Percentiles rank a stretch among this genome's conserved stretches.
phyloP scores from a whole-genome alignment of 1,140 invertebrate species.

The Drosophila pallidifrons region DNA sequence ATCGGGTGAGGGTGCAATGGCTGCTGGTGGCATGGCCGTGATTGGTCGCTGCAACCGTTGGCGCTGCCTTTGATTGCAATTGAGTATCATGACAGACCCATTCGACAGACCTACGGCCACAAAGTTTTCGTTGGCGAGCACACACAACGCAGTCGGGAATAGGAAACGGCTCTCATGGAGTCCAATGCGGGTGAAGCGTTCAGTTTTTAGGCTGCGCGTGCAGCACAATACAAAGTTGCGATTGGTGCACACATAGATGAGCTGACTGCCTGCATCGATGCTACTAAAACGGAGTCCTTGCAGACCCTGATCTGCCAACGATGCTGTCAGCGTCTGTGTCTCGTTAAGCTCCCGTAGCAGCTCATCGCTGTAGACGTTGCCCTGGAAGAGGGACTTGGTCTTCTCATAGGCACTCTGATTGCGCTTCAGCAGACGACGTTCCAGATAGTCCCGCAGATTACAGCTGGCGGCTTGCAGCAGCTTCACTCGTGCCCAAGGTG shows the following conservation, averaged over 20 bases:
- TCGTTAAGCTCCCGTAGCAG: conserved; percentile 74
- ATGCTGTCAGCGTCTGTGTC: conserved; percentile 47
- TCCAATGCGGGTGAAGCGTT: conserved; percentile 65
- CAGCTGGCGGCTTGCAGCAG: conserved; percentile 75
- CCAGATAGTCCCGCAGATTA: conserved; percentile 69
- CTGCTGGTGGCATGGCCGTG: conserved; percentile 33
- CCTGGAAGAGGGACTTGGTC: conserved; percentile 78
- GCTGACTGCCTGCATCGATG: conserved; percentile 71
- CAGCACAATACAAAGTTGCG: conserved; percentile 79
- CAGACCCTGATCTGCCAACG: conserved; percentile 42
- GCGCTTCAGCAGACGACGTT: conserved; percentile 49
- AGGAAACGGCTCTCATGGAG: conserved; percentile 76
- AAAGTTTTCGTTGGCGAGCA: conserved; percentile 73
- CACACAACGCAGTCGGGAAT: conserved; percentile 71
- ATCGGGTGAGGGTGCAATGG: conserved; percentile 27
- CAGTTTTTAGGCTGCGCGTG: conserved; percentile 72
- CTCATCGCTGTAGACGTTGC: conserved; percentile 79
- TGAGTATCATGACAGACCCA: conserved; percentile 80
- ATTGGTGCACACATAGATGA: conserved; percentile 80
- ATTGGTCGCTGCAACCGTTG: conserved; percentile 30
- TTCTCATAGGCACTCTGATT: conserved; percentile 68
- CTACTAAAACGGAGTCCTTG: conserved; percentile 74
- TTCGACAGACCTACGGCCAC: conserved; percentile 82
- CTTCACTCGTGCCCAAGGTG: conserved; percentile 79
- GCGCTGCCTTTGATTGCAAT: conserved; percentile 71